These are phyloP conservation scores for Myodes glareolus DNA, from an alignment of 2,113 vertebrate genomes.

Conservation along the genomic window DNA sequence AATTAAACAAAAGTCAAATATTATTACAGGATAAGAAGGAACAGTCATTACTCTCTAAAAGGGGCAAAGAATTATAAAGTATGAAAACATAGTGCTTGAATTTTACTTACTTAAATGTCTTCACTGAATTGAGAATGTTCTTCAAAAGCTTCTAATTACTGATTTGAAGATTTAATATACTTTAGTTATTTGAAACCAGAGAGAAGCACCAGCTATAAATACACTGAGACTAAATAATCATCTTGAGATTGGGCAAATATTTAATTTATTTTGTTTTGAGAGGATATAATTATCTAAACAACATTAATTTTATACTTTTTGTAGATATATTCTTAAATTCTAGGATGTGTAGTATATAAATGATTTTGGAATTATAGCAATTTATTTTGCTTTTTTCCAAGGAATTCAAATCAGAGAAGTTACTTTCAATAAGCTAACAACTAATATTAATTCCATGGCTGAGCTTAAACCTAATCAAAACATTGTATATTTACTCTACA, in stretches of 20 bases:
- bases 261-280: constrained; percentile 11
- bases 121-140: not conserved
- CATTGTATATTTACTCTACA: not conserved
- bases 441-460: not conserved
- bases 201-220: not conserved
- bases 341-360: not conserved
- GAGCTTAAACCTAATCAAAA: constrained; percentile 4
- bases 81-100: not conserved
- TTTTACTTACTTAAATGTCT: constrained; percentile 37
- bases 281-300: constrained; percentile 36
- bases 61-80: not conserved
- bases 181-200: not conserved
- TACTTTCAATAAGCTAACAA: constrained; percentile 1
- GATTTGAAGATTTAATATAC: constrained; percentile 47
- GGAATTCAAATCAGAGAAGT: not conserved
- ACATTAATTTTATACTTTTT: not conserved
- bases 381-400: constrained; percentile 39
- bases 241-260: not conserved
- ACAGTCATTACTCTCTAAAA: not conserved
- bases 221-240: constrained; percentile 24
- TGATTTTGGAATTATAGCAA: not conserved
- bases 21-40: not conserved
- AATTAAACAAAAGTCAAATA: not conserved
- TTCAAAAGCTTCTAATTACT: constrained; percentile 47
- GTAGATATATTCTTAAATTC: not conserved